Evolutionary conservation across 2,113 vertebrate species (phyloP), one percentile per base, ranked within the genome.

Genomic region (Phylloscopus trochiloides): DNA sequence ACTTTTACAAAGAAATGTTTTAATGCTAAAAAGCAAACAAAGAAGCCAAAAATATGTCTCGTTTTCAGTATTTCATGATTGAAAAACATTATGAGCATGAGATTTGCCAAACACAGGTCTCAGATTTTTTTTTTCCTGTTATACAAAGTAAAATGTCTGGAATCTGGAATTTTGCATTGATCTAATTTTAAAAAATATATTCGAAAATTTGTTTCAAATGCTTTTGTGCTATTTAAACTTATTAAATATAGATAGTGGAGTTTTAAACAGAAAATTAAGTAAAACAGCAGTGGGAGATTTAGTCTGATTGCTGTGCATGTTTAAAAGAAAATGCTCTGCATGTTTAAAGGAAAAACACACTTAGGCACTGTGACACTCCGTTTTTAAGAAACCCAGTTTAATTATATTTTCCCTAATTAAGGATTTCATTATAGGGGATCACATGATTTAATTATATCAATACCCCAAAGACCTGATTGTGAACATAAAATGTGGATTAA

Each of bases 361-460:
- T 88, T 92, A 88, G 89, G 85, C 29, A 9, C 76, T 68, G 61
- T 58, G 95, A 94, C 92, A 93, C 90, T 81, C 90, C 24, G 43
- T 92, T 97, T 97, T 96, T 93, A 94, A 96, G 90, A 94, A 96
- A 96, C 57, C 65, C 57, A 52, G 76, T 95, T 95, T 97, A 97
- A 96, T 97, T 96, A 96, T 97, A 96, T 96, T 96, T 96, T 96
- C 94, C 93, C 95, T 97, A 97, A 97, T 97, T 97, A 97, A 96
- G 90, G 92, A 95, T 96, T 97, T 96, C 96, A 96, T 97, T 96
- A 96, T 92, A 92, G 38, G 76, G 86, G 92, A 96, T 96, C 96
- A 95, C 96, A 96, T 97, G 96, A 96, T 96, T 97, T 97, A 97
- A 97, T 97, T 97, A 97, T 96, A 97, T 96, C 96, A 96, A 97